A percentile compares a stretch with the other conserved stretches of the same genome.
phyloP scores from a whole-genome alignment of 2,113 vertebrate species.

The Eublepharis macularius region DNA sequence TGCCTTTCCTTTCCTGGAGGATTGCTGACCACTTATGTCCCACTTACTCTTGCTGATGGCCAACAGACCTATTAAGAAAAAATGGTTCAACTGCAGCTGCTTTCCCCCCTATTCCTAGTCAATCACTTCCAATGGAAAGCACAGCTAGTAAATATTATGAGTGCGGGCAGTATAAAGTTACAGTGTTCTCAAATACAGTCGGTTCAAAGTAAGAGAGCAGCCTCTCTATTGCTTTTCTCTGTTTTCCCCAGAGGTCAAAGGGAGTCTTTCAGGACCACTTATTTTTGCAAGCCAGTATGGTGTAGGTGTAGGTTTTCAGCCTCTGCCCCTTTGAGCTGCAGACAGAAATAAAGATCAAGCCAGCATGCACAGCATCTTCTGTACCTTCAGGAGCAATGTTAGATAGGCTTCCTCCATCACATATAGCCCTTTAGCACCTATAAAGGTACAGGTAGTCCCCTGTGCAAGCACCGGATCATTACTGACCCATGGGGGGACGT shows the following conservation, averaged over 20 bases:
- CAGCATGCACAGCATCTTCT: neutral
- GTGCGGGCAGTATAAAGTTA: neutral
- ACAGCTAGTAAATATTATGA: neutral
- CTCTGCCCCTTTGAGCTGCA: neutral
- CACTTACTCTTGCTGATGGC: neutral
- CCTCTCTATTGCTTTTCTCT: neutral
- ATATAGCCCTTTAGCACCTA: neutral
- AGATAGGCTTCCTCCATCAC: neutral
- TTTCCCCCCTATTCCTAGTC: neutral
- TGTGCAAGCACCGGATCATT: too few species aligned
- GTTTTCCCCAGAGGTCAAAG: neutral
- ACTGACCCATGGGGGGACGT: too few species aligned
- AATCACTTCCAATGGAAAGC: neutral
- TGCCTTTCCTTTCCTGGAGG: neutral
- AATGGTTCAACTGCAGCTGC: neutral
- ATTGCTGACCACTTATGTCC: neutral
- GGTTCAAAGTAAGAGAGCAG: neutral
- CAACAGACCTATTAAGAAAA: neutral
- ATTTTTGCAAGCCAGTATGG: neutral
- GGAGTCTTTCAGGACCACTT: neutral
- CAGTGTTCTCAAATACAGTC: neutral
- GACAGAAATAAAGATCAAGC: neutral
- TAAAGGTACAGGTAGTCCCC: too few species aligned
- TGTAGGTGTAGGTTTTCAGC: neutral
- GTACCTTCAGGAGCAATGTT: neutral